phyloP scores from a whole-genome alignment of 2,113 vertebrate species.

The Ceyx melanurus region DNA sequence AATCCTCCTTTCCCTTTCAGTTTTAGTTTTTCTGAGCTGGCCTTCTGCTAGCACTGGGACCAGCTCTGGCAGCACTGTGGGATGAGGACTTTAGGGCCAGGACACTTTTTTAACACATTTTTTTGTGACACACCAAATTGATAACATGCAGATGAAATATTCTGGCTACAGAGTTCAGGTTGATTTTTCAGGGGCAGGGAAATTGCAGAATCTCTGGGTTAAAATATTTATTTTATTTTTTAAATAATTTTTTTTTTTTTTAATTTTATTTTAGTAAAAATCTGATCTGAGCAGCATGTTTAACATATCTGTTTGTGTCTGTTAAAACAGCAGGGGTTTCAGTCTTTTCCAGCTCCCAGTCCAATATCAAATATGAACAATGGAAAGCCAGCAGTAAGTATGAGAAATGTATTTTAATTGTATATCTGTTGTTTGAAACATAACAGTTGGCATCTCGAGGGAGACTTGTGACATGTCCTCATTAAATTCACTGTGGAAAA shows the following conservation, averaged over 20 bases:
- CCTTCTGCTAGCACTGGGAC: accelerated
- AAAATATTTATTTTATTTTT: neutral
- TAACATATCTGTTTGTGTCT: neutral
- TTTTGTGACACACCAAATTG: neutral
- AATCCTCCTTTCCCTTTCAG: neutral
- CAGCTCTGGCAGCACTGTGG: neutral
- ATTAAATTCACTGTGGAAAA: neutral
- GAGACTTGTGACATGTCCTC: neutral
- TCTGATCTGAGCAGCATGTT: neutral
- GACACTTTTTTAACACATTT: neutral
- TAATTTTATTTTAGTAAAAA: too few relatives aligned
- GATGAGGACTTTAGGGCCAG: neutral
- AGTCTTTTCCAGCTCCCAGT: slow-evolving; percentile 49
- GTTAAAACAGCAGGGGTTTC: slow-evolving; percentile 58
- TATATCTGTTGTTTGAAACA: neutral
- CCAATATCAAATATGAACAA: slow-evolving; percentile 38
- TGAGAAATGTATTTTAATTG: neutral
- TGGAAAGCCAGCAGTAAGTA: slow-evolving; percentile 76
- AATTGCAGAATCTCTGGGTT: neutral
- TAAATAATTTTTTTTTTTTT: too few relatives aligned
- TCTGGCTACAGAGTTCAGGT: neutral
- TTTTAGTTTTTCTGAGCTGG: neutral
- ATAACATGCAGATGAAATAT: neutral
- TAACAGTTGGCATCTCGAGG: neutral
- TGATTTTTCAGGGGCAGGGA: neutral